A percentile compares a stretch with the other conserved stretches of the same genome.
These are phyloP conservation scores for Hippolais icterina DNA, from an alignment of 2,113 vertebrate genomes.

Conservation along the genomic window DNA sequence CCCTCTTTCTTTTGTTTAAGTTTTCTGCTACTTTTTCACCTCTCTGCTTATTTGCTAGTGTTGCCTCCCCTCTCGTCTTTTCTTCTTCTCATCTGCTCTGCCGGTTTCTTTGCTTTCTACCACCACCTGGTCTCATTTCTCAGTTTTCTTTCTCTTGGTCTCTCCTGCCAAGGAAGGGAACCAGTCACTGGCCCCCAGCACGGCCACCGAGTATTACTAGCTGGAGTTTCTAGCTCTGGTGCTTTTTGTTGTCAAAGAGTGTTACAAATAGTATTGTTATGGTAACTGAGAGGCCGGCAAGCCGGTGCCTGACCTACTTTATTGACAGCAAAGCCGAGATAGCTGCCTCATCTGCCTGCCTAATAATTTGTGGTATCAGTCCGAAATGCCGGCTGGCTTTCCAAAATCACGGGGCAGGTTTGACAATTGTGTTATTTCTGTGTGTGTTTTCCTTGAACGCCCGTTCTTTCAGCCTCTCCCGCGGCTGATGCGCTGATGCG, in stretches of 20 bases:
- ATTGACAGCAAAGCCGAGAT: neutral
- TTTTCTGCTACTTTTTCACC: neutral
- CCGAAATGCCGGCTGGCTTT: neutral
- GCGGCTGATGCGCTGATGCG: accelerated
- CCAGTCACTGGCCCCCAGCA: accelerated
- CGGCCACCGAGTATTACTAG: accelerated
- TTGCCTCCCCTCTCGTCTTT: neutral
- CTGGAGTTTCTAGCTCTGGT: neutral
- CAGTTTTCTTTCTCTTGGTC: neutral
- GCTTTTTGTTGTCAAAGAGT: neutral
- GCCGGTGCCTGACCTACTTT: neutral
- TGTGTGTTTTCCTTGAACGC: neutral
- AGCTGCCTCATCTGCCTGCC: neutral
- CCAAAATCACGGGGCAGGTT: neutral
- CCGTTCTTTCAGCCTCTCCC: neutral
- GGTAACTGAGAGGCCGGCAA: neutral
- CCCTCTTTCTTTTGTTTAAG: neutral
- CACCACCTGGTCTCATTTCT: neutral
- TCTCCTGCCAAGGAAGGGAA: neutral
- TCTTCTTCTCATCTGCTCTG: neutral
- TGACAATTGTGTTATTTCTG: neutral
- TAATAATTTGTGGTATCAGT: neutral
- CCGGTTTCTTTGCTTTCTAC: neutral
- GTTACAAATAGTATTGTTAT: neutral
- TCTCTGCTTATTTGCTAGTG: neutral